These are phyloP conservation scores for Agrochola macilenta DNA, from an alignment of 2,888 invertebrate species.

Conservation along the genomic window DNA sequence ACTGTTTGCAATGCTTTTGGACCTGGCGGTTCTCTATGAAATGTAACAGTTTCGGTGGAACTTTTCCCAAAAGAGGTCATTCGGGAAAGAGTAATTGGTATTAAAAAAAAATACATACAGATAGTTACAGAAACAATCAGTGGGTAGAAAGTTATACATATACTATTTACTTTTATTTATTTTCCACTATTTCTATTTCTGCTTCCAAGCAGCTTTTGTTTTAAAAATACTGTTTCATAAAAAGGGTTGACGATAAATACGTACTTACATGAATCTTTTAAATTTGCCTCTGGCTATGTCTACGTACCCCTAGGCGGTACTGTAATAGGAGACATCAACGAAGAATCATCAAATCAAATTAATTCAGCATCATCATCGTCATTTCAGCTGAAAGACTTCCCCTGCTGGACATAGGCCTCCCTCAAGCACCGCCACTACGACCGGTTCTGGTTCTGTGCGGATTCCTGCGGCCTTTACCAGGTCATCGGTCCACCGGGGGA, in stretches of 20 bases:
- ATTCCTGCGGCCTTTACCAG: too few relatives aligned
- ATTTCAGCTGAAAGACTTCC: too few relatives aligned
- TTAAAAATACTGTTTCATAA: background rate
- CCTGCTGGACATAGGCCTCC: too few relatives aligned
- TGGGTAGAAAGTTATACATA: too few relatives aligned
- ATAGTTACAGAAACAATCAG: too few relatives aligned
- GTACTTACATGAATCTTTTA: background rate
- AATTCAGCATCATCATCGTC: too few relatives aligned
- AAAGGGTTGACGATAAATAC: background rate
- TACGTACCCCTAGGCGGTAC: background rate
- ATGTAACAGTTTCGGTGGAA: background rate
- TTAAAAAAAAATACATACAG: too few relatives aligned
- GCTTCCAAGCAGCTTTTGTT: background rate
- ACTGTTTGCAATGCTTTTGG: slow-evolving; percentile 22
- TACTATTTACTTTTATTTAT: too few relatives aligned
- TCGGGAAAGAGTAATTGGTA: background rate
- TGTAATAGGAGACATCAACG: too few relatives aligned
- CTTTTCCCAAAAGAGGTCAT: background rate
- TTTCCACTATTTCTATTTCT: background rate
- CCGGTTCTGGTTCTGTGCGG: too few relatives aligned
- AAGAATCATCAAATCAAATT: background rate
- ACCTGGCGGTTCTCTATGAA: background rate
- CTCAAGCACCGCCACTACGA: too few relatives aligned
- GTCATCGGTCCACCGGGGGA: too few relatives aligned
- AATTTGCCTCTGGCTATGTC: background rate